Base-by-base conservation (phyloP, 92 coral and sea anemone genomes). In the Phymanthus crucifer region DNA sequence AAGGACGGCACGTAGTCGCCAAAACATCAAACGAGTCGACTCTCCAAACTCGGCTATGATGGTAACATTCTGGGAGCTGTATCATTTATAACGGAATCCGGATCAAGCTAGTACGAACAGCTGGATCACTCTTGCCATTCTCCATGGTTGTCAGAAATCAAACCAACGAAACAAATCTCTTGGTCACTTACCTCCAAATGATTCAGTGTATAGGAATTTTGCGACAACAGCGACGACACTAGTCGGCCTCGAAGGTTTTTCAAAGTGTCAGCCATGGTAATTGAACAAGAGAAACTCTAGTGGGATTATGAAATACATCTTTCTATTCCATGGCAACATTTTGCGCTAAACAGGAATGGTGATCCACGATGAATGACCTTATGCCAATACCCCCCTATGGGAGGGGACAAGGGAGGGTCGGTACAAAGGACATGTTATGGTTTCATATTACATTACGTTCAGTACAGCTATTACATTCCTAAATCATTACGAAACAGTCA, bases 141-240 rank as follows among this genome's bases (percentile, higher is more conserved):
- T 17, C 34, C 12, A 12, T 24, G 34, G 8, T 17, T 65, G 17
- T 16, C 31, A 31, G 65, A 57, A 31, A 32, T 16, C 64, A 5
- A 38, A 14, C 70, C 79, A 52, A 6, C n/a, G 68, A 65, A 26
- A 10, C 34, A 57, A 57, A 48, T 23, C 78, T 46, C 57, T 16
- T 50, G 3, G 29, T 75, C 2, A 77, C 81, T 77, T 70, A 77
- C 81, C 81, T 77, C 72, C 57, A 61, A 16, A 64, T 77, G 81
- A 64, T 77, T 77, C 38, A 77, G 40, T 35, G 81, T 61, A 38
- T 77, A 77, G 3, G 81, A 56, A 61, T 61, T 27, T 33, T 64
- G 58, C 24, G 46, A n/a, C 13, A 77, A 48, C 0, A 77, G 11
- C 21, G 72, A 64, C 26, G 67, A 36, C 34, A 40, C 46, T 61